Evolutionary conservation across 1,140 invertebrate species (phyloP).

Genomic region (Drosophila tristis): DNA sequence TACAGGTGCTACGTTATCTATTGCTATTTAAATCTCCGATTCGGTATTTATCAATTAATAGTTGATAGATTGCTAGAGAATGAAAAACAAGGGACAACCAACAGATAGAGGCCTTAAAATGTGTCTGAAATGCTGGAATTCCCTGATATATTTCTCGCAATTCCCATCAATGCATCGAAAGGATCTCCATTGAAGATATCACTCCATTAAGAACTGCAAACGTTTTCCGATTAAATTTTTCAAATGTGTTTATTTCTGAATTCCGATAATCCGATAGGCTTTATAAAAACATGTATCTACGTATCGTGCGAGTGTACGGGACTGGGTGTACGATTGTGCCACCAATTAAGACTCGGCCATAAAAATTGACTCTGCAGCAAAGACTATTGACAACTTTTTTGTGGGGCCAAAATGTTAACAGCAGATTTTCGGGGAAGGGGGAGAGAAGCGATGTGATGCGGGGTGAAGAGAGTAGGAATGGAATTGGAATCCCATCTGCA

Average conservation of each 20-base stretch:
- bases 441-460: background rate
- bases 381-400: conserved; percentile 41
- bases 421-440: background rate
- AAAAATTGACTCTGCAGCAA: conserved; percentile 37
- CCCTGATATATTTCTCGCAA: no score
- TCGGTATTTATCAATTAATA: no score
- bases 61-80: no score
- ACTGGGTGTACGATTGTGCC: background rate
- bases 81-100: no score
- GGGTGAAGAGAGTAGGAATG: background rate
- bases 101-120: no score
- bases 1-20: no score
- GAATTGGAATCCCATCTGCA: conserved; percentile 35
- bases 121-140: no score
- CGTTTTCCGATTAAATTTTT: no score
- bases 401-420: conserved; percentile 27
- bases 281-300: background rate
- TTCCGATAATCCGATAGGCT: conserved; percentile 1
- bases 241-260: background rate
- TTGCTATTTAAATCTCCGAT: no score
- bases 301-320: background rate
- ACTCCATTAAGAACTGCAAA: background rate
- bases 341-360: conserved; percentile 29
- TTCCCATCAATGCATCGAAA: no score
- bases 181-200: no score